Percentiles rank a stretch among this genome's conserved stretches.
Evolutionary conservation across 2,113 vertebrate species (phyloP).

Genomic region (Corythaixoides concolor): DNA sequence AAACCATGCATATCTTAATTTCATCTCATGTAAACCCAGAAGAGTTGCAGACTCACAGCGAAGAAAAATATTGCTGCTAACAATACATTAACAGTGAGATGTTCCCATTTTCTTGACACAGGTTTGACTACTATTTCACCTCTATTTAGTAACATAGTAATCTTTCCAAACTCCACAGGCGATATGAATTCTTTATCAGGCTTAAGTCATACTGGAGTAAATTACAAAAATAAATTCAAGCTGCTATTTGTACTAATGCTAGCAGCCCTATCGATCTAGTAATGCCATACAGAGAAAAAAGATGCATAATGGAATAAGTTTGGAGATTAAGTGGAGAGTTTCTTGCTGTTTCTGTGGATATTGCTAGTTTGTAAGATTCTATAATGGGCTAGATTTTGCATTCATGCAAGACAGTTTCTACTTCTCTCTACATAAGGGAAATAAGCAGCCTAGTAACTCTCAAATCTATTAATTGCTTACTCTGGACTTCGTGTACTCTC

Average conservation of each 20-base stretch:
- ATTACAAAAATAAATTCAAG: neutral
- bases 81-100: neutral
- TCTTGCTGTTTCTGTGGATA: neutral
- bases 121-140: neutral
- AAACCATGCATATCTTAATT: neutral
- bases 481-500: neutral
- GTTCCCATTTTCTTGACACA: neutral
- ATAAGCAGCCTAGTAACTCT: neutral
- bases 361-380: neutral
- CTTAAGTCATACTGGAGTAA: neutral
- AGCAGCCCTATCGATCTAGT: neutral
- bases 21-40: neutral
- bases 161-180: neutral
- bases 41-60: neutral
- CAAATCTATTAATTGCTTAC: neutral
- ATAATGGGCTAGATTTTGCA: neutral
- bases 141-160: neutral
- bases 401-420: neutral
- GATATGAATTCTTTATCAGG: neutral
- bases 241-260: neutral
- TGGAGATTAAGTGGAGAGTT: neutral
- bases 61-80: neutral
- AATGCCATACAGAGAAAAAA: neutral
- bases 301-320: neutral
- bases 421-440: neutral